Conservation (phyloP, 2,113 vertebrate species). For the Varanus salvator region DNA sequence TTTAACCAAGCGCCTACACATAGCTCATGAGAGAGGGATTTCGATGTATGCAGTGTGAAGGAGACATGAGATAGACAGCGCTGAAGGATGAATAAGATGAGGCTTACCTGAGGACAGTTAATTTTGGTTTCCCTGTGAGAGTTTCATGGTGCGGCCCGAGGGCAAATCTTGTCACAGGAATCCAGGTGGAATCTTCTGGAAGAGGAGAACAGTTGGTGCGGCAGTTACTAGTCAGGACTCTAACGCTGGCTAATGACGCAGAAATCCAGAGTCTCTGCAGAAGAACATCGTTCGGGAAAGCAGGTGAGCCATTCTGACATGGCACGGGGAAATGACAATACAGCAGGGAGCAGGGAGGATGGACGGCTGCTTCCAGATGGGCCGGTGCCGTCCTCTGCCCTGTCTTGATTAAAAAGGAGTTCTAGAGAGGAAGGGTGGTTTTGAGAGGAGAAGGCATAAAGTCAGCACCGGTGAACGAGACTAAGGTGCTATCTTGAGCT, state of each 20-base stretch:
- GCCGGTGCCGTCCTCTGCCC: not conserved
- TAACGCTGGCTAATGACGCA: not conserved
- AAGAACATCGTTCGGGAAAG: not conserved
- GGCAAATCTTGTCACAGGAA: not conserved
- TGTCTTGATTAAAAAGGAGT: not conserved
- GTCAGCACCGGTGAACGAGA: not conserved
- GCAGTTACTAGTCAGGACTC: not conserved
- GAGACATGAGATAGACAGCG: not conserved
- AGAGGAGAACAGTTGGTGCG: not conserved
- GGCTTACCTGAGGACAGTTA: not conserved
- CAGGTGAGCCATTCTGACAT: not conserved
- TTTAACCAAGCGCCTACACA: not conserved
- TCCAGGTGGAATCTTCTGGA: slow-evolving; percentile 12
- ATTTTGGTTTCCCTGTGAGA: not conserved
- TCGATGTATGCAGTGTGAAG: not conserved
- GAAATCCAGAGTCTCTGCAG: not conserved
- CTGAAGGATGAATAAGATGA: not conserved
- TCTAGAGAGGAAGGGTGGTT: not conserved
- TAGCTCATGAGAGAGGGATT: not conserved
- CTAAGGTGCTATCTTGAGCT: not conserved
- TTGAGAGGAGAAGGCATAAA: not conserved
- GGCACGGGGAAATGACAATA: not conserved
- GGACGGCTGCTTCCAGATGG: not conserved
- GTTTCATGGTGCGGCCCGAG: not conserved
- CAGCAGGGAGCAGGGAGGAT: not conserved